Percentiles rank a stretch among this genome's conserved stretches.
Evolutionary conservation across 1,140 invertebrate species (phyloP).

Genomic region (Akabosia matsudoensis): DNA sequence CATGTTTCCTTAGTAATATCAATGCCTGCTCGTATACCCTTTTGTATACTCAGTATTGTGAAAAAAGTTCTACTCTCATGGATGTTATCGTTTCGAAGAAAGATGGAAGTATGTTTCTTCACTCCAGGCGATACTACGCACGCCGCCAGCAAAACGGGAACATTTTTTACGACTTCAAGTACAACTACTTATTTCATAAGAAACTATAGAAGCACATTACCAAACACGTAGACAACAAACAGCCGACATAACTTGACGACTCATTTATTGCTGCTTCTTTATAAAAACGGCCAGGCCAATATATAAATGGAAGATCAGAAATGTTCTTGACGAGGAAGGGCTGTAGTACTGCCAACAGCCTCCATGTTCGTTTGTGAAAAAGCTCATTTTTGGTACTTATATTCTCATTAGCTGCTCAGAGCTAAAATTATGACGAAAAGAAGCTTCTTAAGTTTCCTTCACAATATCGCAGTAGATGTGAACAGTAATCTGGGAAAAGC

Average conservation of each 20-base stretch:
- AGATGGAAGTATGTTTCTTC: too few species aligned
- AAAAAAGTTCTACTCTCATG: not conserved
- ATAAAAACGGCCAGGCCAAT: too few species aligned
- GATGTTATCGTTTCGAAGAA: not conserved
- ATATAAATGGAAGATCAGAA: too few species aligned
- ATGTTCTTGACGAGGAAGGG: not conserved
- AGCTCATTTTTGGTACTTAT: constrained; percentile 13
- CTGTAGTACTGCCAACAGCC: not conserved
- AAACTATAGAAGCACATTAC: not conserved
- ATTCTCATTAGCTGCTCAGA: constrained; percentile 19
- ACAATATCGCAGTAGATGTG: not conserved
- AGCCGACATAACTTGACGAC: not conserved
- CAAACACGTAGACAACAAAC: not conserved
- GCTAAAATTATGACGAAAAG: not conserved
- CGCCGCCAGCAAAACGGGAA: too few species aligned
- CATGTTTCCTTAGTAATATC: too few species aligned
- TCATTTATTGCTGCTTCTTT: not conserved
- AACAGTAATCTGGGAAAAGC: not conserved
- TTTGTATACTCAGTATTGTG: too few species aligned
- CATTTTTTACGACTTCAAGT: not conserved
- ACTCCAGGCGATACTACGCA: too few species aligned
- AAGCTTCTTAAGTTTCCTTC: not conserved
- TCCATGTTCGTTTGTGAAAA: not conserved
- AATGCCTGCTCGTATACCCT: too few species aligned
- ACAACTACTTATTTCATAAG: too few species aligned